These are phyloP conservation scores for Microdon myrmicae DNA, from an alignment of 2,888 invertebrate species.

Conservation along the genomic window DNA sequence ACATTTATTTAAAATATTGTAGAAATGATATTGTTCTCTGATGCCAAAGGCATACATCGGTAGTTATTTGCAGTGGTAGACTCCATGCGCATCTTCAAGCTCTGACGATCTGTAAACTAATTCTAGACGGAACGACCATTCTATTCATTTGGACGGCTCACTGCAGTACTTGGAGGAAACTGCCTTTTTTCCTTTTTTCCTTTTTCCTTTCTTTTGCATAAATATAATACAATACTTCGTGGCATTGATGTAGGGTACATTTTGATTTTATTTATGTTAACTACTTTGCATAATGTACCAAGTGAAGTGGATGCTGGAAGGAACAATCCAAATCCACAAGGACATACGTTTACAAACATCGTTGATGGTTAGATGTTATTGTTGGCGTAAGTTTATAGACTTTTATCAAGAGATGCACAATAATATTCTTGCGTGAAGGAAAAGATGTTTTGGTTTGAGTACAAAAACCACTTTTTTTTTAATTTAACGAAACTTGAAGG, in stretches of 20 bases:
- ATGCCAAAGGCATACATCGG: conserved; percentile 5
- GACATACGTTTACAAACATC: no score
- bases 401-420: no score
- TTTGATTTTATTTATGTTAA: conserved; percentile 40
- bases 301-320: not conserved
- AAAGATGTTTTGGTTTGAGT: no score
- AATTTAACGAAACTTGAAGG: no score
- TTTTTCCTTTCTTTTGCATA: no score
- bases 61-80: conserved; percentile 4
- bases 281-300: conserved; percentile 32
- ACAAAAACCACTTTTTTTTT: no score
- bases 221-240: no score
- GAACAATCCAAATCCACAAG: conserved; percentile 1
- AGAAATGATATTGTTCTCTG: not conserved
- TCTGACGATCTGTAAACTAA: conserved; percentile 6
- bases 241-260: no score
- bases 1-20: not conserved
- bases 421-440: no score
- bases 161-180: conserved; percentile 5
- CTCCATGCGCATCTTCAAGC: not conserved
- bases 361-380: conserved; percentile 33
- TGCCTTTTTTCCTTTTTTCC: conserved; percentile 10
- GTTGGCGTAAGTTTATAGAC: no score
- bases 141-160: not conserved
- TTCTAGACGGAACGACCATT: not conserved